These are phyloP conservation scores for Cylindroiulus punctatus DNA, from an alignment of 2,888 invertebrate genomes.

Conservation along the genomic window DNA sequence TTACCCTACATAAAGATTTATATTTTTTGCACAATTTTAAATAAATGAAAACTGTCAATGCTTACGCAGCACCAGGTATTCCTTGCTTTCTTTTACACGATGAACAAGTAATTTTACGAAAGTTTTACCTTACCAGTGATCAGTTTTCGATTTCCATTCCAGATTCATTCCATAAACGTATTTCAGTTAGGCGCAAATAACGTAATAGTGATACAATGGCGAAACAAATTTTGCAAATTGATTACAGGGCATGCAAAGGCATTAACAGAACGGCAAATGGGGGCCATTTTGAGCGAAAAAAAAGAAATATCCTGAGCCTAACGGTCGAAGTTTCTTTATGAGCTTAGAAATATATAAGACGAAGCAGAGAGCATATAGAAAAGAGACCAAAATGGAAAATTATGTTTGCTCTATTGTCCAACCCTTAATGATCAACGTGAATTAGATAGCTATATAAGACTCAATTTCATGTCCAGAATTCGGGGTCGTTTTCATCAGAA, in stretches of 20 bases:
- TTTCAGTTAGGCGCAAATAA: not conserved
- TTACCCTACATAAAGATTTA: too few relatives aligned
- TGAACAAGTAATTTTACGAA: too few relatives aligned
- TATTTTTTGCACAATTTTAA: too few relatives aligned
- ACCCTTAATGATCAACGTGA: constrained; percentile 50
- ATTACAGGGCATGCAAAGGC: constrained; percentile 3
- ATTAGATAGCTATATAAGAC: constrained; percentile 39
- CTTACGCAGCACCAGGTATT: too few relatives aligned
- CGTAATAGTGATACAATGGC: not conserved
- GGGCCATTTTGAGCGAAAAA: not conserved
- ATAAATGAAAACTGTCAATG: too few relatives aligned
- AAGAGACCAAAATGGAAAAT: constrained; percentile 50
- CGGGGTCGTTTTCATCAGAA: not conserved
- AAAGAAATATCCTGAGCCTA: not conserved
- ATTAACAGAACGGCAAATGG: not conserved
- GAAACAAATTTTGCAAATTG: constrained; percentile 35
- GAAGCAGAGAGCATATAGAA: not conserved
- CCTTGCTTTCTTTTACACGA: too few relatives aligned
- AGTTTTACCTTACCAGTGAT: too few relatives aligned
- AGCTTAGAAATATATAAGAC: constrained; percentile 35
- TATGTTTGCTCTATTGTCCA: constrained; percentile 50
- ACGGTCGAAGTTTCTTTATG: not conserved
- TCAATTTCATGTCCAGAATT: constrained; percentile 48
- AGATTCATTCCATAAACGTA: not conserved
- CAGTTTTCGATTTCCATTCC: not conserved